A percentile compares a stretch with the other conserved stretches of the same genome.
These are phyloP conservation scores for Psittacula derbiana DNA, from an alignment of 2,797 vertebrate genomes.

Conservation along the genomic window DNA sequence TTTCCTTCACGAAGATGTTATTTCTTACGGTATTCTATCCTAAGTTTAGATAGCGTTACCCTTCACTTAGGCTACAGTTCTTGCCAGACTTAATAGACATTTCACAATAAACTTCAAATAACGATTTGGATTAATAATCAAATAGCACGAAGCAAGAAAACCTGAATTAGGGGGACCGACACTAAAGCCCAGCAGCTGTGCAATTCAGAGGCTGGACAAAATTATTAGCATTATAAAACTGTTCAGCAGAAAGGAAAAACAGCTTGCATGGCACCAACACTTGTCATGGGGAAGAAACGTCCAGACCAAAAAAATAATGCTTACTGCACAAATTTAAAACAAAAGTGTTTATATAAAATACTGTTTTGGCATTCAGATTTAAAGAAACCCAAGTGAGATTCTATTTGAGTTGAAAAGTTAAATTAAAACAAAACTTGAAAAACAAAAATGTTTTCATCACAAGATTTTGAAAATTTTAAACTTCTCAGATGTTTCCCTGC, in stretches of 20 bases:
- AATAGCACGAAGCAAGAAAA: not conserved
- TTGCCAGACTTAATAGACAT: not conserved
- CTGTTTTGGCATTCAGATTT: not conserved
- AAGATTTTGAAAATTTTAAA: not conserved
- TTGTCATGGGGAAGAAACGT: not conserved
- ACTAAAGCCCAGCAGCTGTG: not conserved
- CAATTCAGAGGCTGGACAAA: not conserved
- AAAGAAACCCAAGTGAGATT: not conserved
- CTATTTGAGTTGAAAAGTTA: not conserved
- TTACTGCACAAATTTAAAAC: not conserved
- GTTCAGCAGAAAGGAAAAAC: not conserved
- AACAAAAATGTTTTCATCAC: not conserved
- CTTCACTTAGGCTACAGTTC: not conserved
- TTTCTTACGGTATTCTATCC: not conserved
- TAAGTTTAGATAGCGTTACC: conserved; percentile 1
- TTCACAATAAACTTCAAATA: conserved; percentile 20
- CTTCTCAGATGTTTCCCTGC: not conserved
- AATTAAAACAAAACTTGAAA: not conserved
- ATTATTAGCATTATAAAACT: not conserved
- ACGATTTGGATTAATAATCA: conserved; percentile 2
- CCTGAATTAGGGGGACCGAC: not conserved
- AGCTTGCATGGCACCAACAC: not conserved
- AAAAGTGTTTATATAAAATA: not conserved
- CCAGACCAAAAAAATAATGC: not conserved
- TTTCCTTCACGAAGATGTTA: not conserved